Percentiles rank a stretch among this genome's conserved stretches.
Evolutionary conservation across 2,888 invertebrate genomes (phyloP).

Genomic region (Mantis religiosa): DNA sequence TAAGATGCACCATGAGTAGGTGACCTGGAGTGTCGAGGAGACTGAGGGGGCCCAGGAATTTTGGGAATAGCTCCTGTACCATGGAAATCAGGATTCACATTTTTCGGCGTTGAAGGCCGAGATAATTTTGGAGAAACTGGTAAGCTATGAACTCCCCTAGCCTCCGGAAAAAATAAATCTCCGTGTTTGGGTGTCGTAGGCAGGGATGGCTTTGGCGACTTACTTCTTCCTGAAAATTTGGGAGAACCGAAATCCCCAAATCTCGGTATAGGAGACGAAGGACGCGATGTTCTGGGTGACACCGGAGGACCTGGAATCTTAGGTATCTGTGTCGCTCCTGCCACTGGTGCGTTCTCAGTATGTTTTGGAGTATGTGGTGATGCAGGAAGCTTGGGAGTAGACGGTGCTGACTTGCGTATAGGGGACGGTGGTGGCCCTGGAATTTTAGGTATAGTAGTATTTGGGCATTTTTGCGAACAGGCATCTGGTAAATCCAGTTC

Average conservation of each 20-base stretch:
- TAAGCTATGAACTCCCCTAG: background rate
- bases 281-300: slow-evolving; percentile 24
- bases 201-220: background rate
- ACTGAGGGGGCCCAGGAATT: slow-evolving; percentile 30
- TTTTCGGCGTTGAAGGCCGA: slow-evolving; percentile 15
- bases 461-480: background rate
- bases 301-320: slow-evolving; percentile 24
- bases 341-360: background rate
- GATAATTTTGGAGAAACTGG: slow-evolving; percentile 19
- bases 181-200: background rate
- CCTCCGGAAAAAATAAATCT: background rate
- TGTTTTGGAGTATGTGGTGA: background rate
- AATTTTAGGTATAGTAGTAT: slow-evolving; percentile 21
- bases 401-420: slow-evolving; percentile 14
- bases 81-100: slow-evolving; percentile 9
- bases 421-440: slow-evolving; percentile 27
- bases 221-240: background rate
- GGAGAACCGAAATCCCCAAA: background rate
- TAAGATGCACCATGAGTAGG: background rate
- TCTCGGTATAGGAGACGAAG: slow-evolving; percentile 7
- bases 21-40: slow-evolving; percentile 24
- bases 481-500: background rate
- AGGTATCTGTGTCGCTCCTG: slow-evolving; percentile 7
- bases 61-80: slow-evolving; percentile 27
- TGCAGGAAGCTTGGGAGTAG: slow-evolving; percentile 3